Evolutionary conservation across 2,888 invertebrate genomes (phyloP).

Genomic region (Troglohyphantes excavatus): DNA sequence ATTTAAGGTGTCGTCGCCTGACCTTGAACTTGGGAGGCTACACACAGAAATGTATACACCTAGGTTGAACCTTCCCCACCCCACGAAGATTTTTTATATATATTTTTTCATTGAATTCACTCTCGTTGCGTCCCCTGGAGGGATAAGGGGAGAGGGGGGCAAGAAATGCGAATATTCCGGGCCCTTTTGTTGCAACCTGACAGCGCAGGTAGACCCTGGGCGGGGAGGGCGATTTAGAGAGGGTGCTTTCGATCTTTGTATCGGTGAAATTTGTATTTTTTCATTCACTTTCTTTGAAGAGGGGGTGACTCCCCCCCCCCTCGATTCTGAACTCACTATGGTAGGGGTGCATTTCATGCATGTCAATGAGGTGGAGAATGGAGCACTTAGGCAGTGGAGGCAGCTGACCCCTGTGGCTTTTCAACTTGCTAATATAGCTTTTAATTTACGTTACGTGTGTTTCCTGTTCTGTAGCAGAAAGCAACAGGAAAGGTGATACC

Average conservation of each 20-base stretch:
- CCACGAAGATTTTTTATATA: background rate
- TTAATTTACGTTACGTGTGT: background rate
- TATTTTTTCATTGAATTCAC: constrained; percentile 57
- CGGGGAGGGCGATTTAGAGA: constrained; percentile 22
- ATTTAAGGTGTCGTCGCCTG: constrained; percentile 74
- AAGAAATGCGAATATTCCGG: background rate
- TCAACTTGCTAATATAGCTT: background rate
- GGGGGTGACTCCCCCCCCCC: background rate
- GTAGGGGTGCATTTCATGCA: constrained; percentile 75
- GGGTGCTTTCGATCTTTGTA: constrained; percentile 22
- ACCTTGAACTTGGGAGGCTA: constrained; percentile 72
- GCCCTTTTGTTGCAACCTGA: constrained; percentile 34
- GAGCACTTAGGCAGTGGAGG: background rate
- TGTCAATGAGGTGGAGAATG: constrained; percentile 62
- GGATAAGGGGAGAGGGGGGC: background rate
- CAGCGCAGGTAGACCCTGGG: constrained; percentile 37
- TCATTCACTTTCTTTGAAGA: constrained; percentile 42
- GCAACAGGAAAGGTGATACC: too few relatives aligned
- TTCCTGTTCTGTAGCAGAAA: too few relatives aligned
- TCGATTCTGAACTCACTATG: background rate
- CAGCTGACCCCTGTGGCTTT: background rate
- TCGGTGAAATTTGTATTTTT: constrained; percentile 34
- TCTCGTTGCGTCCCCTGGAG: constrained; percentile 64
- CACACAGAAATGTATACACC: constrained; percentile 36
- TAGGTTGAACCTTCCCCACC: constrained; percentile 30